Evolutionary conservation across 2,113 vertebrate species (phyloP).

Genomic region (Anhinga rufa): DNA sequence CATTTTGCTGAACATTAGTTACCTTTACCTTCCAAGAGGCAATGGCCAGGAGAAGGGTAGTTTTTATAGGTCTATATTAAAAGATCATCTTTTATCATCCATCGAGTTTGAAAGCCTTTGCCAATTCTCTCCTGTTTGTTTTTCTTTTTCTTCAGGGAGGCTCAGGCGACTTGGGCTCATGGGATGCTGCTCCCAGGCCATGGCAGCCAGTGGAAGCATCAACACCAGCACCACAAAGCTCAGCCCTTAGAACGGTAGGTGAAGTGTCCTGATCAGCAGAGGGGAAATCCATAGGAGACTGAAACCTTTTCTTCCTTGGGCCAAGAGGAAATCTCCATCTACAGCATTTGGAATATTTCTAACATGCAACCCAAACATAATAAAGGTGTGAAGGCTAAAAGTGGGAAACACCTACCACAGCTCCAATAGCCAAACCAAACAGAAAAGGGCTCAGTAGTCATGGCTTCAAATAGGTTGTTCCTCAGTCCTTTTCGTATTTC

Average conservation of each 20-base stretch:
- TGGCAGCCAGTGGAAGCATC: not conserved
- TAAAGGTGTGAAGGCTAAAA: conserved; percentile 9
- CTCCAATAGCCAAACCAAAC: conserved; percentile 10
- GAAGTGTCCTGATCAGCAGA: not conserved
- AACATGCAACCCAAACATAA: not conserved
- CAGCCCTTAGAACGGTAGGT: not conserved
- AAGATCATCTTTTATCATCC: not conserved
- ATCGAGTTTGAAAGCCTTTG: not conserved
- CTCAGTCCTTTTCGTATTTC: not conserved
- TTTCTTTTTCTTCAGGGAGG: not conserved
- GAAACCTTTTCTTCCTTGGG: not conserved
- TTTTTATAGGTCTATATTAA: not conserved
- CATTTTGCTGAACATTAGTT: not conserved
- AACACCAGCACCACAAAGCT: not conserved
- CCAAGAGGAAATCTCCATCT: not conserved
- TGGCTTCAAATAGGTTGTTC: not conserved
- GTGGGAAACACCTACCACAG: conserved; percentile 9
- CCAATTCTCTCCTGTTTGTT: not conserved
- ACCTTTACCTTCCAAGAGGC: not conserved
- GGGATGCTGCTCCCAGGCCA: not conserved
- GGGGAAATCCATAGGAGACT: not conserved
- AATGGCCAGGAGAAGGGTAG: not conserved
- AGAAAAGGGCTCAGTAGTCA: not conserved
- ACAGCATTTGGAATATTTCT: not conserved
- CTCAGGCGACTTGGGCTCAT: not conserved